These are phyloP conservation scores for Morpho helenor DNA, from an alignment of 2,888 invertebrate species.

Conservation along the genomic window DNA sequence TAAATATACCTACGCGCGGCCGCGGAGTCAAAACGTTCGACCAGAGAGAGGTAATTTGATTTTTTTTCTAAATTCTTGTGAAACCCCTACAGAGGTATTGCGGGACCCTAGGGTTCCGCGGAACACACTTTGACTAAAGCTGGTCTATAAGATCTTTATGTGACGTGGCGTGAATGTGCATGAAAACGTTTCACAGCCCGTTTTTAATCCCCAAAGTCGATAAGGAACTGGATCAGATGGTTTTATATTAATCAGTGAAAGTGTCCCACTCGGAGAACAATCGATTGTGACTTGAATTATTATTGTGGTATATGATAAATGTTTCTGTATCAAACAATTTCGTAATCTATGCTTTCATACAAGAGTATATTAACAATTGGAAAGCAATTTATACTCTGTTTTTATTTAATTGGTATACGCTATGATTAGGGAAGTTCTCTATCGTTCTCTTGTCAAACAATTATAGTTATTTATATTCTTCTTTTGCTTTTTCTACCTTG, in stretches of 20 bases:
- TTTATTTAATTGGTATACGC: background rate
- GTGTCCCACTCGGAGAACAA: constrained; percentile 67
- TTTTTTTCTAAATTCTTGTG: too few relatives aligned
- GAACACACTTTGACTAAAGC: too few relatives aligned
- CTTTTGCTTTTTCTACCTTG: too few relatives aligned
- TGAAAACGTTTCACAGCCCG: constrained; percentile 49
- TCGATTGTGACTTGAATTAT: constrained; percentile 46
- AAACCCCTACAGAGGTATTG: too few relatives aligned
- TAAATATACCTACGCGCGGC: too few relatives aligned
- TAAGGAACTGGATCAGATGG: constrained; percentile 60
- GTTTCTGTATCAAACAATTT: constrained; percentile 57
- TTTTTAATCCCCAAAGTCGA: constrained; percentile 54
- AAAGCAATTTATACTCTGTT: background rate
- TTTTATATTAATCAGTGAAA: constrained; percentile 66
- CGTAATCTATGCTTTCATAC: constrained; percentile 10
- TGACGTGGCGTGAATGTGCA: constrained; percentile 58
- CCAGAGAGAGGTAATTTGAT: too few relatives aligned
- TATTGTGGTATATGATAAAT: constrained; percentile 33
- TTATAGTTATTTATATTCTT: too few relatives aligned
- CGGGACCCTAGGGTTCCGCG: too few relatives aligned
- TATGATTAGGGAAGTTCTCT: too few relatives aligned
- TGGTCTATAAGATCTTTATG: constrained; percentile 45
- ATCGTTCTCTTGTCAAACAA: too few relatives aligned
- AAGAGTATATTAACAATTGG: background rate
- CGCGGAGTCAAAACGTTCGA: too few relatives aligned